These are phyloP conservation scores for Morpho deidamia DNA, from an alignment of 2,888 invertebrate species.

Conservation along the genomic window DNA sequence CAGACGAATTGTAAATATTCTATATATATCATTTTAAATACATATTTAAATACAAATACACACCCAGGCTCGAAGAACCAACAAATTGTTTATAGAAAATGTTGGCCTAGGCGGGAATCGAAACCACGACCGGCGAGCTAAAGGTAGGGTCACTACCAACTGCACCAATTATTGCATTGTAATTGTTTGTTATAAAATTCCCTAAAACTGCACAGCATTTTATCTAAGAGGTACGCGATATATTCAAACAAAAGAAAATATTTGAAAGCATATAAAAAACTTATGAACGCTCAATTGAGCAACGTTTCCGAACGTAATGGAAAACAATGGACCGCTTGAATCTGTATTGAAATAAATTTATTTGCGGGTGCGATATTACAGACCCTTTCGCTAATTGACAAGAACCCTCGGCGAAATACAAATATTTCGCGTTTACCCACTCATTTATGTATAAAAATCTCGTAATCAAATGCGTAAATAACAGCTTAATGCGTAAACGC, in stretches of 20 bases:
- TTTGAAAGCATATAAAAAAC: constrained; percentile 33
- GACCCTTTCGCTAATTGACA: constrained; percentile 11
- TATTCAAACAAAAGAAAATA: constrained; percentile 35
- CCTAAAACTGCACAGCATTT: no score
- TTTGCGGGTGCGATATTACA: constrained; percentile 13
- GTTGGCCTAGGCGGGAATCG: no score
- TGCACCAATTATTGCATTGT: no score
- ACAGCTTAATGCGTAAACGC: not conserved
- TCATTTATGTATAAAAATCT: not conserved
- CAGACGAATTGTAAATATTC: no score
- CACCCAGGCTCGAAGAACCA: no score
- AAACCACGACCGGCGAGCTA: no score
- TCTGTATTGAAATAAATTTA: constrained; percentile 13
- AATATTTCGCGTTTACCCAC: not conserved
- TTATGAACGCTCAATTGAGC: constrained; percentile 51
- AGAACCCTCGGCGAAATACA: constrained; percentile 2
- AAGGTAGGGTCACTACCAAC: no score
- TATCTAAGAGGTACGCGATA: not conserved
- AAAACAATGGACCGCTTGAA: constrained; percentile 18
- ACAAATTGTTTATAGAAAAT: no score
- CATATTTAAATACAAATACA: no score
- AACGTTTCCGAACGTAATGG: constrained; percentile 26
- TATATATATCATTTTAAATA: no score
- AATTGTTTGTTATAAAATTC: no score
- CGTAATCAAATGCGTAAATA: not conserved